Percentiles rank a stretch among this genome's conserved stretches.
phyloP scores from a whole-genome alignment of 2,888 invertebrate species.

The Rotaria socialis region DNA sequence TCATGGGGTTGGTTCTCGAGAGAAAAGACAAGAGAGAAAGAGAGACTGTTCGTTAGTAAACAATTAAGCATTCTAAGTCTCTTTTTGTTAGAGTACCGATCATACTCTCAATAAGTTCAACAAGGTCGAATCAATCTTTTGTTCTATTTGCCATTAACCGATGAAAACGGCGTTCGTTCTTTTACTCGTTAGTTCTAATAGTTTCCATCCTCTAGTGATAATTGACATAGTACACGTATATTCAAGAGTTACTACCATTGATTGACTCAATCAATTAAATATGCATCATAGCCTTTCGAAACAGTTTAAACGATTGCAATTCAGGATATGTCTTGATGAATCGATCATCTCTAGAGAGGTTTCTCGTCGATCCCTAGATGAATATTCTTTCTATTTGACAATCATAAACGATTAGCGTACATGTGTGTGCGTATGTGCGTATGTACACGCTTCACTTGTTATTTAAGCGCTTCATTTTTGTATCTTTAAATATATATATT shows the following conservation, averaged over 20 bases:
- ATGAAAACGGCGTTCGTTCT: background rate
- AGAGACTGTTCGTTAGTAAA: background rate
- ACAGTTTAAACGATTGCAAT: background rate
- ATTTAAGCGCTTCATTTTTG: background rate
- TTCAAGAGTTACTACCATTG: background rate
- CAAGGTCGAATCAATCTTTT: background rate
- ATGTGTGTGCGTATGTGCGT: background rate
- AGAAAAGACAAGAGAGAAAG: background rate
- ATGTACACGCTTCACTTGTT: background rate
- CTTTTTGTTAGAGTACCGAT: background rate
- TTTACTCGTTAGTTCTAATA: background rate
- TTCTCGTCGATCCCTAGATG: background rate
- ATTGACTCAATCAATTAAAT: conserved; percentile 26
- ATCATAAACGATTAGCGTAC: background rate
- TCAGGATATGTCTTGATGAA: background rate
- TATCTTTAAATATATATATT: background rate
- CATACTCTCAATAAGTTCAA: background rate
- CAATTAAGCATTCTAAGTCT: background rate
- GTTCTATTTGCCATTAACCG: background rate
- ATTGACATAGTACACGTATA: background rate
- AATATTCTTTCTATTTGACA: background rate
- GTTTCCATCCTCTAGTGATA: background rate
- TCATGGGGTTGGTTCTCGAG: background rate
- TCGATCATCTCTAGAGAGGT: background rate
- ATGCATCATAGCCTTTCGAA: background rate